A percentile compares a stretch with the other conserved stretches of the same genome.
Evolutionary conservation across 2,888 invertebrate genomes (phyloP).

Genomic region (Pyrocoelia pectoralis): DNA sequence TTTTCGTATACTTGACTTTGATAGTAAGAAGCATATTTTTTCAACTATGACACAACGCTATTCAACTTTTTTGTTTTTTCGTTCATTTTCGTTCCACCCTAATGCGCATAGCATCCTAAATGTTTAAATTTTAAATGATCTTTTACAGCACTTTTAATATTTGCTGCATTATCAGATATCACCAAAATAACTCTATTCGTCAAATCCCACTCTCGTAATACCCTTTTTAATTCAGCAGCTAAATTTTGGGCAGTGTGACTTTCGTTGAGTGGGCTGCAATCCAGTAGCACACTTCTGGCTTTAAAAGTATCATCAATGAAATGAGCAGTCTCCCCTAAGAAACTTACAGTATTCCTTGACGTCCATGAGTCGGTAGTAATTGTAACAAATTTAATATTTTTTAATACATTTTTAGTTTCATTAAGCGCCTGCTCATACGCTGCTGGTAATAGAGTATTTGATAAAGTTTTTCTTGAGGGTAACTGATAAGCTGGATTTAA

Average conservation of each 20-base stretch:
- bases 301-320: conserved; percentile 40
- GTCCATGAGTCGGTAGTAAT: conserved; percentile 49
- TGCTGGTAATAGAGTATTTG: conserved; percentile 42
- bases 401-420: neutral
- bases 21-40: too few species aligned
- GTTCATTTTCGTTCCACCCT: too few species aligned
- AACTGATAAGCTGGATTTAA: conserved; percentile 13
- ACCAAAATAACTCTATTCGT: conserved; percentile 41
- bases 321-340: conserved; percentile 47
- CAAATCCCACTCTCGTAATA: conserved; percentile 37
- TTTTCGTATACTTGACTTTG: too few species aligned
- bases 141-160: conserved; percentile 43
- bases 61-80: too few species aligned
- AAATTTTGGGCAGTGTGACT: conserved; percentile 42
- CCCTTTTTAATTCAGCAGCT: conserved; percentile 19
- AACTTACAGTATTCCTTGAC: conserved; percentile 45
- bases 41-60: too few species aligned
- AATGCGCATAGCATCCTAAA: conserved; percentile 47
- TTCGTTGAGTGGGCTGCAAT: conserved; percentile 35
- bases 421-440: conserved; percentile 24
- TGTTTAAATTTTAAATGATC: conserved; percentile 37
- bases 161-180: conserved; percentile 46
- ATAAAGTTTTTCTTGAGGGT: conserved; percentile 43
- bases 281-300: conserved; percentile 39
- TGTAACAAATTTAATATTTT: neutral